phyloP scores from a whole-genome alignment of 2,888 invertebrate species.

The Cabera pusaria region DNA sequence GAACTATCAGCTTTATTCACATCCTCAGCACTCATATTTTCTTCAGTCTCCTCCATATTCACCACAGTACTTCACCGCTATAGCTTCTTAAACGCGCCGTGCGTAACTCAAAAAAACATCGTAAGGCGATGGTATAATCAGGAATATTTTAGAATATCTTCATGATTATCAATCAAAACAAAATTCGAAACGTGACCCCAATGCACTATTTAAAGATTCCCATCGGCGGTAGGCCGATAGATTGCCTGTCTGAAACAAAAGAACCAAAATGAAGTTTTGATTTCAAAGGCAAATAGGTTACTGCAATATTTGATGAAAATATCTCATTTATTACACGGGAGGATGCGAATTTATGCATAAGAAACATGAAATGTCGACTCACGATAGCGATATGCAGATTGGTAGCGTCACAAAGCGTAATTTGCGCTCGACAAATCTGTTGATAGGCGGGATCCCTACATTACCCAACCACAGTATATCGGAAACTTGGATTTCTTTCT shows the following conservation, averaged over 20 bases:
- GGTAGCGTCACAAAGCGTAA: slow-evolving; percentile 46
- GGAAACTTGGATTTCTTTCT: slow-evolving; percentile 76
- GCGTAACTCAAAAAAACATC: slow-evolving; percentile 49
- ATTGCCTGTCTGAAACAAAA: slow-evolving; percentile 69
- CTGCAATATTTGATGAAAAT: slow-evolving; percentile 52
- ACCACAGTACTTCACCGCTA: slow-evolving; percentile 24
- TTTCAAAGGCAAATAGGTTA: slow-evolving; percentile 64
- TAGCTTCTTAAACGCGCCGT: slow-evolving; percentile 36
- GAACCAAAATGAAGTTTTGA: slow-evolving; percentile 77
- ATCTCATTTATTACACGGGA: slow-evolving; percentile 28
- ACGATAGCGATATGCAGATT: slow-evolving; percentile 43
- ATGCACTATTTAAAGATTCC: slow-evolving; percentile 39
- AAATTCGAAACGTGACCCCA: slow-evolving; percentile 42
- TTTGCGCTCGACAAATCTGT: slow-evolving; percentile 50
- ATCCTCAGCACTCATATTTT: slow-evolving; percentile 58
- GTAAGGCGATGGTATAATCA: slow-evolving; percentile 36
- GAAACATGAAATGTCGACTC: slow-evolving; percentile 43
- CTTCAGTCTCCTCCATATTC: slow-evolving; percentile 69
- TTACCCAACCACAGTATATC: slow-evolving; percentile 45
- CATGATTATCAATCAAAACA: slow-evolving; percentile 35
- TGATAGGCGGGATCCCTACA: slow-evolving; percentile 49
- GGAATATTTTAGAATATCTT: slow-evolving; percentile 34
- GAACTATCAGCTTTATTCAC: slow-evolving; percentile 41
- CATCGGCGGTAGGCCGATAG: slow-evolving; percentile 40
- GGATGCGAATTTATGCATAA: slow-evolving; percentile 49